Evolutionary conservation across 2,888 invertebrate species (phyloP).

Genomic region (Chelonus formosanus): DNA sequence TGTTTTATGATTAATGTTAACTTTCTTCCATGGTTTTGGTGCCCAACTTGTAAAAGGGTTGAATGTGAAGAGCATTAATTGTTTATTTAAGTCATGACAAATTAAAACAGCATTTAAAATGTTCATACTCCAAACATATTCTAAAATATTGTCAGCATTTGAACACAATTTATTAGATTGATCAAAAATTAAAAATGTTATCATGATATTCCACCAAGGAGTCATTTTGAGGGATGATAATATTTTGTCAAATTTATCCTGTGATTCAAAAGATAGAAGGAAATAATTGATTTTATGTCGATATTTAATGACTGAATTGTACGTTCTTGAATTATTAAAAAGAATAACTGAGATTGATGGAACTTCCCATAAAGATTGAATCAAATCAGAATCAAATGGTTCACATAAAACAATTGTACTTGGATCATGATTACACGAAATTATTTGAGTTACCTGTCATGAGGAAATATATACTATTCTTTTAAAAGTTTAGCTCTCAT

Average conservation of each 20-base stretch:
- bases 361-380: too few relatives aligned
- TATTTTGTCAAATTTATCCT: not conserved
- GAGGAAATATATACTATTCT: too few relatives aligned
- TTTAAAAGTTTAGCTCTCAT: too few relatives aligned
- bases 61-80: not conserved
- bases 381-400: too few relatives aligned
- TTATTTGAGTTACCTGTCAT: too few relatives aligned
- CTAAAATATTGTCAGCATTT: not conserved
- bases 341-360: too few relatives aligned
- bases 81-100: not conserved
- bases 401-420: too few relatives aligned
- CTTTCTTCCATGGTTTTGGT: not conserved
- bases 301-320: too few relatives aligned
- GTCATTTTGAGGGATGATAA: not conserved
- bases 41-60: constrained; percentile 19
- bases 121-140: constrained; percentile 4
- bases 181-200: not conserved
- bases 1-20: not conserved
- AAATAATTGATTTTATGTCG: not conserved
- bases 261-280: not conserved
- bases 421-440: too few relatives aligned
- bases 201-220: constrained; percentile 9
- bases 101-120: not conserved
- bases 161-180: not conserved
- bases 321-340: too few relatives aligned